Evolutionary conservation across 2,113 vertebrate species (phyloP).

Genomic region (Theristicus caerulescens): DNA sequence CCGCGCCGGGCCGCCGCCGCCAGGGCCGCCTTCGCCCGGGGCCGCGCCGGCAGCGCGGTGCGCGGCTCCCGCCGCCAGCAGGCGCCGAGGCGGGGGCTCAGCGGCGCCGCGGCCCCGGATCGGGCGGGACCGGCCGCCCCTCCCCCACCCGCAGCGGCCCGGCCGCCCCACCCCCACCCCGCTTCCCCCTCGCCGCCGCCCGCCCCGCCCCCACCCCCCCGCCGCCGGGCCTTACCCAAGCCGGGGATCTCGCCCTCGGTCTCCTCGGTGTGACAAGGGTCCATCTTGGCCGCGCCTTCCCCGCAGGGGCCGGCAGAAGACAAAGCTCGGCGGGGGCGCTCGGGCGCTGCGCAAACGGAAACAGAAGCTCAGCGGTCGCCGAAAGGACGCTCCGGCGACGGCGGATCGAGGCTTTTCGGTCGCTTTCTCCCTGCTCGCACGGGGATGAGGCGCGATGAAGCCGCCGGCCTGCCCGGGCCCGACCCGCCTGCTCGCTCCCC

Average conservation of each 20-base stretch:
- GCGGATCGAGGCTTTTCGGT: not conserved
- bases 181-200: not conserved
- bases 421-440: not conserved
- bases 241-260: conserved; percentile 51
- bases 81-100: not conserved
- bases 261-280: conserved; percentile 47
- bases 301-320: not conserved
- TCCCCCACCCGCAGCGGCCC: not conserved
- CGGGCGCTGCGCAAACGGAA: not conserved
- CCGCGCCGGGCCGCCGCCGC: not conserved
- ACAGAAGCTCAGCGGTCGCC: not conserved
- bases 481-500: not conserved
- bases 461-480: fast-evolving
- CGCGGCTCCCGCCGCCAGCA: not conserved
- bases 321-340: not conserved
- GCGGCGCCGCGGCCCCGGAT: not conserved
- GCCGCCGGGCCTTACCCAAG: conserved; percentile 7
- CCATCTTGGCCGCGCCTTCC: conserved; percentile 32
- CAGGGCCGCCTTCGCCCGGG: not conserved
- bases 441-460: not conserved
- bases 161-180: not conserved
- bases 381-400: not conserved
- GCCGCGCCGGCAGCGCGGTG: not conserved
- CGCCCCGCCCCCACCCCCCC: no score
- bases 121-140: not conserved